Evolutionary conservation across 2,797 vertebrate species (phyloP), one percentile per base, ranked within the genome.

Genomic region (Lateolabrax maculatus): DNA sequence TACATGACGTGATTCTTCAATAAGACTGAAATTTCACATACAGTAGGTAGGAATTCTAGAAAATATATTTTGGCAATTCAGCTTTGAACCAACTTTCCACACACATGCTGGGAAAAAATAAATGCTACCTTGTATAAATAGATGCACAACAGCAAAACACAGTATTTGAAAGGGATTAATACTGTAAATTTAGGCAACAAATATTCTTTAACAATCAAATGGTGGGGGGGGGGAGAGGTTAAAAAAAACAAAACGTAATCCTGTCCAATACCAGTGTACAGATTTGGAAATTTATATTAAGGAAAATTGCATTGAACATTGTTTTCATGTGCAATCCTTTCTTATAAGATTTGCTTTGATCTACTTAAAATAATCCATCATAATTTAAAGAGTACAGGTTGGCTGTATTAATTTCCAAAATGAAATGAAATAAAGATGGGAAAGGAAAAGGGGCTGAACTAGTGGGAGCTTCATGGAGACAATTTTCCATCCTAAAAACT

Each of bases 291-390:
- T 27, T 52, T 60, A 43, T 52, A 82, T 86, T 80, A 43, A 46
- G 29, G 19, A 67, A 84, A 81, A 87, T 71, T 61, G 44, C 36
- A 62, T 13, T 37, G 61, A 77, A 71, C 63, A 84, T 78, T 77
- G 74, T 79, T 80, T 89, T 89, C 55, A 76, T 78, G 60, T 16
- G 15, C 63, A 92, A 90, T 93, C 87, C 83, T 1, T 78, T 85
- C 85, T 90, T 71, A 87, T 56, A 70, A 75, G 90, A 91, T 91
- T 93, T 83, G 13, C 52, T 83, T 79, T 92, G 70, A 93, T 93
- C 90, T 79, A 52, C 80, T 92, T 66, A 80, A 71, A 87, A 84
- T 90, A 91, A 93, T 92, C 86, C 83, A 76, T 68, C 27, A 77
- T 71, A 39, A 81, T 82, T 92, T 87, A 87, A 90, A 88, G 58